Evolutionary conservation across 2,113 vertebrate genomes (phyloP), one percentile per base, ranked within the genome.

Genomic region (Phycodurus eques): DNA sequence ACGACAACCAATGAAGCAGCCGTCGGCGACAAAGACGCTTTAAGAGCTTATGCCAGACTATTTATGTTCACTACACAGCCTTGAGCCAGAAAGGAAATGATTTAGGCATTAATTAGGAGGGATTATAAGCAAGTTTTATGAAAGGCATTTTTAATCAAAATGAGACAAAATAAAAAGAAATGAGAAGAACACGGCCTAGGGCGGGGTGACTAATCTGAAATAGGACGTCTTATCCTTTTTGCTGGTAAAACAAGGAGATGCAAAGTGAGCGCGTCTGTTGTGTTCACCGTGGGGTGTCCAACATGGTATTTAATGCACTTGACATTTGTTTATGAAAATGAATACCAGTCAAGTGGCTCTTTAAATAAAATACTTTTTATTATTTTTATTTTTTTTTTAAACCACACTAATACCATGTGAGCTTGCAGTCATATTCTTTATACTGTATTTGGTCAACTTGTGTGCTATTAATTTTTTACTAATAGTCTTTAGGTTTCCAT

Each of bases 1-100:
- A 91, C 90, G 92, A 90, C 83, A 92, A 92, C 90, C 74, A 77
- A 87, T 80, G 75, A 82, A 76, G 57, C 46, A 17, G 69, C 43
- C 67, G 72, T 49, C 79, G 79, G 73, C 71, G 62, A 78, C 66
- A 79, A 70, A 81, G 80, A 80, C 8, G 33, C 64, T 75, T 79
- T 43, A 80, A 75, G 71, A 53, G 69, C 57, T 70, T 33, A 68
- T 67, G 31, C 51, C 71, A 69, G 72, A 71, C 68, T 83, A 70
- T 82, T 80, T 82, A 54, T 77, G 75, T 72, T 79, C 31, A 73
- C 74, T 81, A 79, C 63, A 72, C 22, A 74, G 70, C 77, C 57
- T 17, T 46, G 19, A 72, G 12, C 65, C 67, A 68, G 43, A 68
- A 19, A 42, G 63, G 11, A 57, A 64, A 76, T 2, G 17, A 75